A percentile compares a stretch with the other conserved stretches of the same genome.
Conservation (phyloP, 2,113 vertebrate genomes). For the Melanocharis versteri region DNA sequence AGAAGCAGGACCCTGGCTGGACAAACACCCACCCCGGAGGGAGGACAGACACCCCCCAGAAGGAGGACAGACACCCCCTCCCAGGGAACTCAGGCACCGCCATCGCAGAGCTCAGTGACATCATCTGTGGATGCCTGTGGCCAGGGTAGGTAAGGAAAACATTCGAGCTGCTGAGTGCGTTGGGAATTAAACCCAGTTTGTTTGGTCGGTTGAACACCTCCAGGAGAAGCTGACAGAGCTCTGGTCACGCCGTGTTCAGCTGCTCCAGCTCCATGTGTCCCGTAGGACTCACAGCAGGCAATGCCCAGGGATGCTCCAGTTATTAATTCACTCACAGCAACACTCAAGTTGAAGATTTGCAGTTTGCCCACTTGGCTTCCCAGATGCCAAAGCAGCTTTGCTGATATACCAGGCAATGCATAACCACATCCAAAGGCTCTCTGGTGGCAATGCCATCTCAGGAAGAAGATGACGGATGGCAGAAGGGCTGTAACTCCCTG, state of each 20-base stretch:
- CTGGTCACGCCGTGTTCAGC: fast-evolving
- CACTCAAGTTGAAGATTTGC: neutral
- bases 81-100: neutral
- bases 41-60: neutral
- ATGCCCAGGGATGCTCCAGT: neutral
- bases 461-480: neutral
- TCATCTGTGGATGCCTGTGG: fast-evolving
- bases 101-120: neutral
- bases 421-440: neutral
- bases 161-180: neutral
- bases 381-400: neutral
- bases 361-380: neutral
- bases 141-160: neutral
- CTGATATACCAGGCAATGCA: neutral
- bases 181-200: neutral
- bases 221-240: too few relatives aligned
- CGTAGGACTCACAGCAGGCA: neutral
- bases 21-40: neutral
- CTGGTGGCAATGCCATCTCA: too few relatives aligned
- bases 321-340: neutral
- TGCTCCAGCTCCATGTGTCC: neutral
- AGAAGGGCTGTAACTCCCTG: neutral
- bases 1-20: neutral
- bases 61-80: neutral
- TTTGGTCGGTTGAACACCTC: neutral